A percentile compares a stretch with the other conserved stretches of the same genome.
phyloP scores from a whole-genome alignment of 2,888 invertebrate species.

The Hypolimnas misippus region DNA sequence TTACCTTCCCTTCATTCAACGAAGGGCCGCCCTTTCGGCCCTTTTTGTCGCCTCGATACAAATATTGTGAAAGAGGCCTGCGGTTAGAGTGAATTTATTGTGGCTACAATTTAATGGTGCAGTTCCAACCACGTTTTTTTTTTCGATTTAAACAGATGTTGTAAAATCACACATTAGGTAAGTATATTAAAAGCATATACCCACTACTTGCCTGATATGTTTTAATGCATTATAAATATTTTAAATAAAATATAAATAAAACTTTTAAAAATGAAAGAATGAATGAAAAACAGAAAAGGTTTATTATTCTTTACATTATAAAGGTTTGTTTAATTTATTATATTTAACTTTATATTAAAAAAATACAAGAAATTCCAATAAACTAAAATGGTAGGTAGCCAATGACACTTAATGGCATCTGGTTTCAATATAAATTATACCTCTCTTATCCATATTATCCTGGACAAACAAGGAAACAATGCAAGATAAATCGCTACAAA shows the following conservation, averaged over 20 bases:
- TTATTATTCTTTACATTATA: no score
- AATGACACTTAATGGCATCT: conserved; percentile 17
- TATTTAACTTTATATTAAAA: conserved; percentile 2
- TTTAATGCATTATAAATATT: no score
- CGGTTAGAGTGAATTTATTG: conserved; percentile 82
- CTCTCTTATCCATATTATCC: conserved; percentile 35
- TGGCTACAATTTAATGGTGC: conserved; percentile 71
- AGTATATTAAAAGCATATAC: no score
- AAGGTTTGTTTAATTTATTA: no score
- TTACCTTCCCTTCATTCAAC: conserved; percentile 84
- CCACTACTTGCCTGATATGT: no score
- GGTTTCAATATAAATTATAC: conserved; percentile 33
- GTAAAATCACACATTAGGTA: conserved; percentile 31
- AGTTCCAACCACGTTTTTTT: conserved; percentile 55
- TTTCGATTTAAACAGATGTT: conserved; percentile 48
- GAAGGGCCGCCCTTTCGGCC: conserved; percentile 81
- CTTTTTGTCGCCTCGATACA: conserved; percentile 83
- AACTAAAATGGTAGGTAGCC: conserved; percentile 1
- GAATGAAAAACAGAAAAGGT: no score
- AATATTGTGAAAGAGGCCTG: conserved; percentile 83
- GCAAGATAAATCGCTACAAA: conserved; percentile 71
- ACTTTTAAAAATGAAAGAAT: no score
- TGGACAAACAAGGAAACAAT: conserved; percentile 58
- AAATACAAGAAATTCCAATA: background rate
- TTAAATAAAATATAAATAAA: no score